Base-by-base conservation (phyloP, 2,113 vertebrate genomes). In the Stercorarius parasiticus region DNA sequence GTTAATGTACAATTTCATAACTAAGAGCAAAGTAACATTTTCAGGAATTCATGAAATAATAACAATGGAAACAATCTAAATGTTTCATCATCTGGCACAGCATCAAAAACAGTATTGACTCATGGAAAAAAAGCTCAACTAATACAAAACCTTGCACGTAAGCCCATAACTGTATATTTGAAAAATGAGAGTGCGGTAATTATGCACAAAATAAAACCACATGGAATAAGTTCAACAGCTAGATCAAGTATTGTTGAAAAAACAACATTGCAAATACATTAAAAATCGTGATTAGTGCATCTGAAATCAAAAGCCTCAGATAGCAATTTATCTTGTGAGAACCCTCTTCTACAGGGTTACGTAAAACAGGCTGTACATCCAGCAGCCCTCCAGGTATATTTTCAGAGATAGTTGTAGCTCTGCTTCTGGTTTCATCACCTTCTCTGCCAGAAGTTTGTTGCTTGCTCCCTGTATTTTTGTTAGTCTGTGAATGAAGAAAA, bases 281-380 rank as follows among this genome's bases (percentile, higher is more conserved):
- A 29, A 79, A 84, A 90, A 30, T n/a, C 7, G 20, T 34, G 6
- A 42, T n/a, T 18, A 85, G 5, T 61, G 9, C 27, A 25, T 70
- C 25, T 40, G 59, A 90, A 80, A 78, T 23, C 58, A 45, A 74
- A 91, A 81, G 25, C 32, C 16, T 82, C 50, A 45, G 13, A 27
- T 1, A 61, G 30, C 29, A 59, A 49, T 85, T 73, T 62, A 25
- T 32, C 42, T 58, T 1, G 2, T 13, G 21, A 61, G n/a, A 21
- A 50, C 98, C 98, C 98, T 99, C 98, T 92, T 99, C 98, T 30
- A 98, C 97, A 1, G 97, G 98, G 94, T 98, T 97, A 1, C 96
- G 98, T 72, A 98, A 98, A 73, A 98, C 98, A 3, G 98, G 98
- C 50, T 98, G 98, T 10, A 97, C 93, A n/a, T 98, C 98, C 47